These are phyloP conservation scores for Orchesella flavescens DNA, from an alignment of 2,888 invertebrate species.

Conservation along the genomic window DNA sequence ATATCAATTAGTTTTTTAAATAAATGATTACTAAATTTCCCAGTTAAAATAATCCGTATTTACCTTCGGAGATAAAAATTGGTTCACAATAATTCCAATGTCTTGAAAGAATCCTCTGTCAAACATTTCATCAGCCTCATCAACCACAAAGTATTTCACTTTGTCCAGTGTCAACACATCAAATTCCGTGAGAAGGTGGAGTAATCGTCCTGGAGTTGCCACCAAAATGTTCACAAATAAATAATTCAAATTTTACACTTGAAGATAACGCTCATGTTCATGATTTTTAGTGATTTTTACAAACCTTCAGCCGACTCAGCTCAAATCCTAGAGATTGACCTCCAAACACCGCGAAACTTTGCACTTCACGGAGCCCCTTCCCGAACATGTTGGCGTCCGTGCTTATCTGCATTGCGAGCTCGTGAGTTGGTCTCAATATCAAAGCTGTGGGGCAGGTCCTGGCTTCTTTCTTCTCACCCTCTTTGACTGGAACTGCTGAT, in stretches of 20 bases:
- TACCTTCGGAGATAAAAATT: constrained; percentile 41
- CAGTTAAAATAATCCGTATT: too few relatives aligned
- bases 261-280: not conserved
- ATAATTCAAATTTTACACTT: not conserved
- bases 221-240: constrained; percentile 14
- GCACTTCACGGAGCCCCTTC: not conserved
- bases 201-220: constrained; percentile 42
- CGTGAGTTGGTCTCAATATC: constrained; percentile 33
- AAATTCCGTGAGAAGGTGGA: constrained; percentile 15
- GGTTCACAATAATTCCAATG: constrained; percentile 5
- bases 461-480: not conserved
- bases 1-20: not conserved
- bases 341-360: constrained; percentile 23
- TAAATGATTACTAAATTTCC: too few relatives aligned
- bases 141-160: constrained; percentile 28
- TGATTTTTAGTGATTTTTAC: too few relatives aligned
- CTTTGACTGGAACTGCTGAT: not conserved
- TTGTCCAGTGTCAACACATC: not conserved
- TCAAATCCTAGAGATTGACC: constrained; percentile 10
- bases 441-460: not conserved
- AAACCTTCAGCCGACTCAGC: not conserved
- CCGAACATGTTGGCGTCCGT: not conserved
- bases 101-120: constrained; percentile 31
- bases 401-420: constrained; percentile 35
- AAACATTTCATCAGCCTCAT: constrained; percentile 54